These are phyloP conservation scores for Asteroscopus sphinx DNA, from an alignment of 2,888 invertebrate genomes.

Conservation along the genomic window DNA sequence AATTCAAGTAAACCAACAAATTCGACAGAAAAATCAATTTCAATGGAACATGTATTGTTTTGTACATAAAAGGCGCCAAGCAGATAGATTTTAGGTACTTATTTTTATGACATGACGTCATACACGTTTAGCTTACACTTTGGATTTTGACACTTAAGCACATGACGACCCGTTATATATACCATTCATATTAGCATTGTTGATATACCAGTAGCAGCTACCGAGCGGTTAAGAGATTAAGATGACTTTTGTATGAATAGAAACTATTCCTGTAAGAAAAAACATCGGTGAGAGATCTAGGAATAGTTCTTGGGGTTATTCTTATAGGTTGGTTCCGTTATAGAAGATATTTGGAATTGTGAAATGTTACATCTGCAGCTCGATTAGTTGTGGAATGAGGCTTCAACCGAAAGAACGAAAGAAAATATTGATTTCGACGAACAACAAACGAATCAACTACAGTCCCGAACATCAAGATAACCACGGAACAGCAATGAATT, in stretches of 20 bases:
- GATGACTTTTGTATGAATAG: constrained; percentile 14
- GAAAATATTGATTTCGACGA: no score
- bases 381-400: background rate
- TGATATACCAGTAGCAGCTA: constrained; percentile 22
- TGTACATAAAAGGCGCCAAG: constrained; percentile 22
- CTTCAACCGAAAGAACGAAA: background rate
- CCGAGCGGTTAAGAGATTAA: constrained; percentile 8
- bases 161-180: constrained; percentile 29
- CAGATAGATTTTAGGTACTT: constrained; percentile 19
- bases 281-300: background rate
- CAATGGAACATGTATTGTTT: background rate
- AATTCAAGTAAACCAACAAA: no score
- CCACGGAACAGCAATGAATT: no score
- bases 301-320: background rate
- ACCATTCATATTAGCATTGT: constrained; percentile 29
- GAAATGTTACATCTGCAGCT: background rate
- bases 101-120: constrained; percentile 37
- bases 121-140: constrained; percentile 29
- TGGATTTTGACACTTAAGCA: constrained; percentile 19
- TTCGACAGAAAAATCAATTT: background rate
- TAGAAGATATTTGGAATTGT: background rate
- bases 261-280: constrained; percentile 11
- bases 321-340: background rate
- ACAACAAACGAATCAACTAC: no score
- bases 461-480: no score